Conservation (phyloP, 1,140 invertebrate genomes). For the Lepidostoma basale region DNA sequence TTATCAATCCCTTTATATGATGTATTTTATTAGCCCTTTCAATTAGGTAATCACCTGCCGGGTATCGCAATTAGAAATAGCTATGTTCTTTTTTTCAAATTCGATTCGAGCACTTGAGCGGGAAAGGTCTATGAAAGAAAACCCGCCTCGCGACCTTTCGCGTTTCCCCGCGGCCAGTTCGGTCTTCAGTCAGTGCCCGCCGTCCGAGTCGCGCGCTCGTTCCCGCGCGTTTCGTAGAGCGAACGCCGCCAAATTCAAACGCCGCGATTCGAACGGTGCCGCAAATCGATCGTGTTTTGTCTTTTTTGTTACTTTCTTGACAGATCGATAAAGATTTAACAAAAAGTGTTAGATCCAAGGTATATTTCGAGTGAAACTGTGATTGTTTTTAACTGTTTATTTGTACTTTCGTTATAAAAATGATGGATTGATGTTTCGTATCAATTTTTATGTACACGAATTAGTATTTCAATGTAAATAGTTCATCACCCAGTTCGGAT, state of each 20-base stretch:
- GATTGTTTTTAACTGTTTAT: no score
- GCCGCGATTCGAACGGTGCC: not conserved
- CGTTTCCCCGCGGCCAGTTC: not conserved
- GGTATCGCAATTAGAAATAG: not conserved
- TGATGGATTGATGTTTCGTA: no score
- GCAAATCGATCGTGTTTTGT: not conserved
- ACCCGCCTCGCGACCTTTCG: not conserved
- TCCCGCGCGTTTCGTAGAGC: not conserved
- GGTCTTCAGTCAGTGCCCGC: not conserved
- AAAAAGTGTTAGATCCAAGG: no score
- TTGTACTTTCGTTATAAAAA: no score
- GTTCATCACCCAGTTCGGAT: not conserved
- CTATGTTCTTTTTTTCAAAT: no score
- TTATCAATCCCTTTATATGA: no score
- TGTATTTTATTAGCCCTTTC: no score
- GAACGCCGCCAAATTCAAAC: not conserved
- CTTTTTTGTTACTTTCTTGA: not conserved
- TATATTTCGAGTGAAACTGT: no score
- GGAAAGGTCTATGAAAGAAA: no score
- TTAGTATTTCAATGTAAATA: not conserved
- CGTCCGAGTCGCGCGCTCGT: not conserved
- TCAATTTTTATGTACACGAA: no score
- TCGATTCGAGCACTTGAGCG: no score
- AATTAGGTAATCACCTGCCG: not conserved
- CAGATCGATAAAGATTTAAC: not conserved